These are phyloP conservation scores for Ceratina australensis DNA, from an alignment of 1,140 invertebrate genomes.

Conservation along the genomic window DNA sequence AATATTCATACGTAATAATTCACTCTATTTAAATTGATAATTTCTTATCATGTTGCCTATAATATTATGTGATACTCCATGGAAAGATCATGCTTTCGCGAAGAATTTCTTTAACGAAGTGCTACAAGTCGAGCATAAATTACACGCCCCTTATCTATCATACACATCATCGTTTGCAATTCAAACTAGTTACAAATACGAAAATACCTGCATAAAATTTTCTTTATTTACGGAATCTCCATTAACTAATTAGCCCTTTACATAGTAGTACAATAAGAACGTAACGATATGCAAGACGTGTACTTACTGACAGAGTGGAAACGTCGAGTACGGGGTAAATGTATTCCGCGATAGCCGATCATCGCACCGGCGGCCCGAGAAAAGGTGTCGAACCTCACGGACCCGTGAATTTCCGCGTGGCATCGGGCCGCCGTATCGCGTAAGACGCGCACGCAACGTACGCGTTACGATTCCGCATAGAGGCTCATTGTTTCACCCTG, in stretches of 20 bases:
- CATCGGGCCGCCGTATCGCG: constrained; percentile 30
- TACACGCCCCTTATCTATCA: no score
- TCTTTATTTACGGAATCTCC: no score
- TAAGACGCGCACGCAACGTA: constrained; percentile 46
- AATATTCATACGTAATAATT: constrained; percentile 23
- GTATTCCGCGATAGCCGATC: constrained; percentile 8
- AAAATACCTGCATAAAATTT: no score
- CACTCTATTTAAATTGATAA: no score
- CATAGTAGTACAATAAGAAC: neutral
- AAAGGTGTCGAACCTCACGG: constrained; percentile 1
- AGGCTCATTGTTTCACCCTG: constrained; percentile 74
- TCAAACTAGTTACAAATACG: no score
- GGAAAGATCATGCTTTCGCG: no score
- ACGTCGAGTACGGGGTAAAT: neutral
- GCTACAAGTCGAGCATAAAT: no score
- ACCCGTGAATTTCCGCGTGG: constrained; percentile 53
- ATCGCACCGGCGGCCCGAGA: neutral
- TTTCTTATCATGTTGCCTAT: no score
- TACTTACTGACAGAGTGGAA: neutral
- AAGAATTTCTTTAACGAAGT: no score
- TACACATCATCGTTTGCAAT: no score
- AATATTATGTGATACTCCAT: no score
- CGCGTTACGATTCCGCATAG: constrained; percentile 65
- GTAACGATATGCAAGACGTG: neutral
- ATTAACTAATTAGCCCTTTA: no score